These are phyloP conservation scores for Corynorhinus townsendii DNA, from an alignment of 2,113 vertebrate species.

Conservation along the genomic window DNA sequence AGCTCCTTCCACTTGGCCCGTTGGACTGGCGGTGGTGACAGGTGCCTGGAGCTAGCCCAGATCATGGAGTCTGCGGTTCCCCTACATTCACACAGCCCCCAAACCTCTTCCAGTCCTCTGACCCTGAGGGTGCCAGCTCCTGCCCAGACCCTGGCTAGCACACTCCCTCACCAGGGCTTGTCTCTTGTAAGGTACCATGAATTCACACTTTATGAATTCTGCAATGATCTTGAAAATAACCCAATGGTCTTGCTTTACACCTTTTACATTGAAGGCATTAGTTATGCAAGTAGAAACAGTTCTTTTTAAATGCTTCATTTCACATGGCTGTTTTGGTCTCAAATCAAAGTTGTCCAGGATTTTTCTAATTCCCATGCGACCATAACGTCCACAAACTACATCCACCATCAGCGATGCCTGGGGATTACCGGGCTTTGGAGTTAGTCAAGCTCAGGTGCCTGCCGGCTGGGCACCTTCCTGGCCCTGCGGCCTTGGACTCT, in stretches of 20 bases:
- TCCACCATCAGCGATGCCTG: neutral
- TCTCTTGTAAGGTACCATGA: neutral
- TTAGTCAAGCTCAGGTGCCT: neutral
- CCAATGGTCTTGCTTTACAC: neutral
- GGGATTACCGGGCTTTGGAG: neutral
- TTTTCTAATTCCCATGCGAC: neutral
- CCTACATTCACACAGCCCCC: neutral
- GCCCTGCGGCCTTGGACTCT: neutral
- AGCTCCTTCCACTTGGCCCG: neutral
- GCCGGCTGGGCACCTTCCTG: neutral
- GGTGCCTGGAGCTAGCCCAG: neutral
- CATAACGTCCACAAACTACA: neutral
- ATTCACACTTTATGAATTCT: constrained; percentile 34
- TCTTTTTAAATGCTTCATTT: constrained; percentile 30
- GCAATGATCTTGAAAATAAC: neutral
- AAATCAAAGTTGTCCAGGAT: neutral
- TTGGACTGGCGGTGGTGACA: neutral
- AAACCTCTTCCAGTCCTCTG: neutral
- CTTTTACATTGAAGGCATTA: constrained; percentile 38
- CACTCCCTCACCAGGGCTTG: neutral
- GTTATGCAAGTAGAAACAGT: constrained; percentile 15
- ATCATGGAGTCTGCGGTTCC: no score
- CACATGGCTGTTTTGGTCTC: neutral
- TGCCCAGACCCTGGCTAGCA: neutral
- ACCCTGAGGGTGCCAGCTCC: neutral